phyloP scores from a whole-genome alignment of 1,140 invertebrate genomes.

The Cydia strobilella region DNA sequence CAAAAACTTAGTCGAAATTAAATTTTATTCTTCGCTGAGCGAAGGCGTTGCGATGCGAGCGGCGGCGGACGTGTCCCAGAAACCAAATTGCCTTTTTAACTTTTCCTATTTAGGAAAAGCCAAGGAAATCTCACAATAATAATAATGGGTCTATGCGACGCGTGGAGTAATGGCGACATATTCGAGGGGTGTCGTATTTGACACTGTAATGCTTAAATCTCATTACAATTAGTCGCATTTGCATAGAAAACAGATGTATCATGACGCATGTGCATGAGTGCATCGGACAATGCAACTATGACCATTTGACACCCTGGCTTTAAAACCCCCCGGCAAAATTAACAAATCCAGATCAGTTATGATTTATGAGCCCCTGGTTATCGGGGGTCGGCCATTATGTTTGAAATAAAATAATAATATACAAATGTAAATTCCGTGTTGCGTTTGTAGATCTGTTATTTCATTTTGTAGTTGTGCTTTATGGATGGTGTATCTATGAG shows the following conservation, averaged over 20 bases:
- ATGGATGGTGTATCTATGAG: slow-evolving; percentile 23
- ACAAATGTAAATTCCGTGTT: slow-evolving; percentile 51
- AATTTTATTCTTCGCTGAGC: slow-evolving; percentile 56
- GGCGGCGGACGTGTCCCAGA: slow-evolving; percentile 52
- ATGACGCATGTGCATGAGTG: slow-evolving; percentile 44
- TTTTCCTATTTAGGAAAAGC: slow-evolving; percentile 73
- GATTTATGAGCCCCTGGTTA: slow-evolving; percentile 59
- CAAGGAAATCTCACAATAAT: slow-evolving; percentile 63
- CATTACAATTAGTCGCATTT: slow-evolving; percentile 67
- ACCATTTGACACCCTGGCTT: slow-evolving; percentile 43
- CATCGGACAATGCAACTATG: slow-evolving; percentile 42
- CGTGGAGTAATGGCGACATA: background rate
- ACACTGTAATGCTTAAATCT: slow-evolving; percentile 54
- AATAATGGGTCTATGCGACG: slow-evolving; percentile 60
- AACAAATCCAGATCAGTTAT: slow-evolving; percentile 61
- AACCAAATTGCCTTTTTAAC: slow-evolving; percentile 69
- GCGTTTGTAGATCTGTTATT: slow-evolving; percentile 24
- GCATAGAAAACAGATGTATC: slow-evolving; percentile 64
- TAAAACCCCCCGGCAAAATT: slow-evolving; percentile 42
- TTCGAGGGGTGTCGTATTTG: slow-evolving; percentile 41
- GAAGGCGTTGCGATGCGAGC: slow-evolving; percentile 24
- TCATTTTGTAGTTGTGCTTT: slow-evolving; percentile 30
- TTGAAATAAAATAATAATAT: slow-evolving; percentile 56
- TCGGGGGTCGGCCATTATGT: slow-evolving; percentile 47
- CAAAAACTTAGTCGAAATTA: slow-evolving; percentile 70